Evolutionary conservation across 2,797 vertebrate species (phyloP).

Genomic region (Galaxias olidus): DNA sequence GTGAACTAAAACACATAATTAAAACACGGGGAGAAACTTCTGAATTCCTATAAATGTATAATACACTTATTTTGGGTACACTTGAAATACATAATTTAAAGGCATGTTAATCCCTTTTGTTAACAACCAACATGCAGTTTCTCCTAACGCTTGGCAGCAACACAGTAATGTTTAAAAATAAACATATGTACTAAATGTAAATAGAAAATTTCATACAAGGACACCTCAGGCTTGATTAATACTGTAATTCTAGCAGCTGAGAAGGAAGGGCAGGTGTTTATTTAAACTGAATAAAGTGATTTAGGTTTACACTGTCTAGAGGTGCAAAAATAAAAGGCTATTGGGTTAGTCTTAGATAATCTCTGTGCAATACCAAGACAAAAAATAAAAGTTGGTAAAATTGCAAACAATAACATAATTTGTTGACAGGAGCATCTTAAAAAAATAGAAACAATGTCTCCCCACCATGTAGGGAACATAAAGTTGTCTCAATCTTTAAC

Average conservation of each 20-base stretch:
- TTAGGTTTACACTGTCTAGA: slow-evolving; percentile 45
- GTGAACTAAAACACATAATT: slow-evolving; percentile 70
- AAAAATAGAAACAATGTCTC: no score
- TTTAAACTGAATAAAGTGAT: slow-evolving; percentile 50
- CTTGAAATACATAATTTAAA: no score
- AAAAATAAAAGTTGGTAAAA: slow-evolving; percentile 24
- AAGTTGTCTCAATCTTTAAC: no score
- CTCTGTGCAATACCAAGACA: slow-evolving; percentile 54
- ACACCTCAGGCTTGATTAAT: slow-evolving; percentile 49
- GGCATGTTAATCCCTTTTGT: slow-evolving; percentile 66
- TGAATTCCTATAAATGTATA: no score
- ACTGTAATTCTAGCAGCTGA: slow-evolving; percentile 50
- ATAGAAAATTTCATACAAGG: slow-evolving; percentile 21
- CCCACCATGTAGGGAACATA: no score
- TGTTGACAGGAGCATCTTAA: no score
- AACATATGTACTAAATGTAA: slow-evolving; percentile 21
- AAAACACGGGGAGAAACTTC: no score
- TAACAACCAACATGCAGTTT: slow-evolving; percentile 64
- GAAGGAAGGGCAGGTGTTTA: slow-evolving; percentile 36
- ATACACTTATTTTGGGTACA: no score
- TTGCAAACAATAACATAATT: slow-evolving; percentile 20
- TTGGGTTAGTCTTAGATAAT: slow-evolving; percentile 44
- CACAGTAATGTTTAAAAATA: slow-evolving; percentile 40
- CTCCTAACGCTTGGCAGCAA: slow-evolving; percentile 37
- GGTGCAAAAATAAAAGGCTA: slow-evolving; percentile 55